Percentiles rank a stretch among this genome's conserved stretches.
Evolutionary conservation across 2,888 invertebrate genomes (phyloP).

Genomic region (Amorpha juglandis): DNA sequence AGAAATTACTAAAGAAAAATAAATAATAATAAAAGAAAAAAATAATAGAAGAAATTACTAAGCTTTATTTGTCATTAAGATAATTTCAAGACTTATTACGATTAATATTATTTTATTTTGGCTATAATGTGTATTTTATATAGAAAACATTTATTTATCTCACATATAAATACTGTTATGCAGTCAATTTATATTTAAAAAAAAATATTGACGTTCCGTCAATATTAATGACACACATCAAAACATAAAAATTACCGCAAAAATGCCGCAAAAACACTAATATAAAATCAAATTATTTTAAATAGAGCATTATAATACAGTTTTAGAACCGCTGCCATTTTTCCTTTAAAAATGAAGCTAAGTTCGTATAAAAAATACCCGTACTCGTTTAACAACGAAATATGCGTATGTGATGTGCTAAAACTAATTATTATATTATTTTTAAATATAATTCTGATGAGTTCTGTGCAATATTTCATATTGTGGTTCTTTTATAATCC

Average conservation of each 20-base stretch:
- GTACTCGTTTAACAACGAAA: conserved; percentile 48
- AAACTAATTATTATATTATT: conserved; percentile 51
- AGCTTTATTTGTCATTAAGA: too few relatives aligned
- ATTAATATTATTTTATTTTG: too few relatives aligned
- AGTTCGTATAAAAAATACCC: conserved; percentile 48
- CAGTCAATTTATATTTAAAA: too few relatives aligned
- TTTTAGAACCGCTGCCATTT: not conserved
- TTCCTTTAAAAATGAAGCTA: conserved; percentile 6
- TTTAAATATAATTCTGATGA: conserved; percentile 59
- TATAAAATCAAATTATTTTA: not conserved
- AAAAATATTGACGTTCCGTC: not conserved
- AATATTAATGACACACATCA: not conserved
- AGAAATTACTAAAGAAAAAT: too few relatives aligned
- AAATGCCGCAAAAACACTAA: not conserved
- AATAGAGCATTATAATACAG: not conserved
- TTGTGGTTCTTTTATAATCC: conserved; percentile 46
- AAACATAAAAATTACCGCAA: not conserved
- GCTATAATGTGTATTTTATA: too few relatives aligned
- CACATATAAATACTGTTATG: too few relatives aligned
- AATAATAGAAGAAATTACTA: too few relatives aligned
- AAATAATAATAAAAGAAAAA: too few relatives aligned
- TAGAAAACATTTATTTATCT: too few relatives aligned
- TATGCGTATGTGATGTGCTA: conserved; percentile 48
- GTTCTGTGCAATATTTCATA: conserved; percentile 54
- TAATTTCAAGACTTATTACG: too few relatives aligned